Evolutionary conservation across 1,140 invertebrate species (phyloP).

Genomic region (Zaprionus capensis): DNA sequence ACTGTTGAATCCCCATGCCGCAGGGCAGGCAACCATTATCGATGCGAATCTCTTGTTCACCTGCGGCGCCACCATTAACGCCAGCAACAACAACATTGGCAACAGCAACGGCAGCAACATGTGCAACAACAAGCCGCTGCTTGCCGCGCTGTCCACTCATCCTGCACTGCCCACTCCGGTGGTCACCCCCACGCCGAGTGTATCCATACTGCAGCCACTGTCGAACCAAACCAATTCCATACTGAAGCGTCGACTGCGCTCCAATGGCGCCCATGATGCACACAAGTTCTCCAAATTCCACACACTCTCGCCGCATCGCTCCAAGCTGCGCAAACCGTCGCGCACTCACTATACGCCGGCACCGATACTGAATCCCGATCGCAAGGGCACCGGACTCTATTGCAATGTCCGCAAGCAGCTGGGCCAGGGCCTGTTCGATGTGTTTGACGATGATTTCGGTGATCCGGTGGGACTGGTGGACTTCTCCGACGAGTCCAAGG

Average conservation of each 20-base stretch:
- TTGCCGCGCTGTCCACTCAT: constrained; percentile 20
- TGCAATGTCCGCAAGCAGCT: constrained; percentile 72
- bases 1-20: neutral
- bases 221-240: constrained; percentile 83
- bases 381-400: constrained; percentile 94
- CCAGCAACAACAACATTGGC: neutral
- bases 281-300: constrained; percentile 84
- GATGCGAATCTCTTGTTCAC: constrained; percentile 54
- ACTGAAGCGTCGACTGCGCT: constrained; percentile 83
- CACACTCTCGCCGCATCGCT: constrained; percentile 85
- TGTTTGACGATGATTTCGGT: constrained; percentile 78
- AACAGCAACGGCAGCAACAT: constrained; percentile 19
- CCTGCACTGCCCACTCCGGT: constrained; percentile 12
- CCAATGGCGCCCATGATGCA: constrained; percentile 77
- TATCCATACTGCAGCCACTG: constrained; percentile 67
- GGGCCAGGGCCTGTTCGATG: constrained; percentile 66
- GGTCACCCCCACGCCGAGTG: constrained; percentile 54
- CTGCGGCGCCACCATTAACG: constrained; percentile 38
- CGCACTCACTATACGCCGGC: constrained; percentile 93
- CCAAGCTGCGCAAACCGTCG: constrained; percentile 86
- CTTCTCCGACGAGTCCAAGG: constrained; percentile 86
- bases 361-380: constrained; percentile 95
- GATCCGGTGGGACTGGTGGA: constrained; percentile 77
- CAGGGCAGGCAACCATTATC: constrained; percentile 34
- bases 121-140: constrained; percentile 33